Evolutionary conservation across 2,113 vertebrate genomes (phyloP).

Genomic region (Peromyscus leucopus): DNA sequence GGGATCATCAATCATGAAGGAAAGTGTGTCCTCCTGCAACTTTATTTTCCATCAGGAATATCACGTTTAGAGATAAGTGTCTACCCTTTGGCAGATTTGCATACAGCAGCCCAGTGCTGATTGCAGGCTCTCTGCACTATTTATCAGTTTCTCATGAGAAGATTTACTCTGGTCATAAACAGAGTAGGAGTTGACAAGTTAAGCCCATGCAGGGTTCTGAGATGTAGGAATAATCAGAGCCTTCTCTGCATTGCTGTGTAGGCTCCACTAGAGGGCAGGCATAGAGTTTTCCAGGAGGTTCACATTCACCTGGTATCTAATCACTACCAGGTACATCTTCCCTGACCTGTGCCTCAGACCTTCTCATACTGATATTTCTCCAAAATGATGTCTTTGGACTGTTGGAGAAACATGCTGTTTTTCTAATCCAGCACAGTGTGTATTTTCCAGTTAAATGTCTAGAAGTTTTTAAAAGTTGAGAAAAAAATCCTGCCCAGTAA

Average conservation of each 20-base stretch:
- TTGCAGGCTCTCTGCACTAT: not conserved
- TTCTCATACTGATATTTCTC: not conserved
- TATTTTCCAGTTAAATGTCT: not conserved
- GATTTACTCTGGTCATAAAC: not conserved
- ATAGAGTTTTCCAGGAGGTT: no score
- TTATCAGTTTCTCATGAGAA: not conserved
- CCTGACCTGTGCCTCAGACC: not conserved
- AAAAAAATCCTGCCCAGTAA: no score
- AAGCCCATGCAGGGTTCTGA: not conserved
- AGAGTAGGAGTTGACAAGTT: not conserved
- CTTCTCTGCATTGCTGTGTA: not conserved
- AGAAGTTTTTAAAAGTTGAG: not conserved
- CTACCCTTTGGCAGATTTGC: rapidly evolving
- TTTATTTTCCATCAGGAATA: not conserved
- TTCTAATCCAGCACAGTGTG: not conserved
- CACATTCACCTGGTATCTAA: not conserved
- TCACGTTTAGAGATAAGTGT: not conserved
- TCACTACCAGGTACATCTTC: no score
- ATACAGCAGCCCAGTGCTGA: not conserved
- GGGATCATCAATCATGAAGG: no score
- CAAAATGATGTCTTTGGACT: not conserved
- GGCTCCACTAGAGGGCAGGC: not conserved
- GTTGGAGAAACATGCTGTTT: not conserved
- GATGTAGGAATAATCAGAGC: not conserved
- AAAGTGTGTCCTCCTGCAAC: not conserved